These are phyloP conservation scores for Hyposmocoma kahamanoa DNA, from an alignment of 1,140 invertebrate genomes.

Conservation along the genomic window DNA sequence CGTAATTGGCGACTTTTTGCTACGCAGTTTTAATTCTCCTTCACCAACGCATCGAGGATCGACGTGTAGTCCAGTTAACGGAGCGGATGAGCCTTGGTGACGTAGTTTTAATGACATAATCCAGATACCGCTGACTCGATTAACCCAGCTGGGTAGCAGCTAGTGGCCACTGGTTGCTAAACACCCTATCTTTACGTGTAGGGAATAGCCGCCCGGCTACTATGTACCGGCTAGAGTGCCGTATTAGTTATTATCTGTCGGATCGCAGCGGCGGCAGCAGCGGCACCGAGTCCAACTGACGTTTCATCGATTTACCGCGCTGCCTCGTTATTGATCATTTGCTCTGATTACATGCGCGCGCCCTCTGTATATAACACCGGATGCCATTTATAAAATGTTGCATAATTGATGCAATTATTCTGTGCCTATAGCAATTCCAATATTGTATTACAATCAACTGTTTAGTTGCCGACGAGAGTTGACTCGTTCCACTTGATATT, in stretches of 20 bases:
- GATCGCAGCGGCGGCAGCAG: conserved; percentile 19
- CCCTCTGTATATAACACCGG: conserved; percentile 16
- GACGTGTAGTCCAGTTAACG: conserved; percentile 51
- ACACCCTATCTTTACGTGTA: conserved; percentile 47
- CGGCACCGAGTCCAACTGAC: conserved; percentile 19
- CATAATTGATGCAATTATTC: conserved; percentile 16
- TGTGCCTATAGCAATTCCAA: conserved; percentile 5
- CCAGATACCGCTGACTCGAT: conserved; percentile 60
- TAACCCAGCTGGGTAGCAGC: no score
- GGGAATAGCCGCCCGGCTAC: no score
- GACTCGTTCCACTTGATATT: conserved; percentile 1
- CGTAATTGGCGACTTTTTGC: conserved; percentile 2
- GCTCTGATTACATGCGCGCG: conserved; percentile 24
- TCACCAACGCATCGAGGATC: no score
- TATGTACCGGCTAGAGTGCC: conserved; percentile 13
- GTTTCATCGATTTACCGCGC: conserved; percentile 33
- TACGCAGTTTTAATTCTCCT: background rate
- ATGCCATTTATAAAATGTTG: conserved; percentile 23
- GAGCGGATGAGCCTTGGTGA: conserved; percentile 46
- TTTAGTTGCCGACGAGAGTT: background rate
- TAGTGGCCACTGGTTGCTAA: conserved; percentile 36
- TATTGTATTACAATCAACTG: conserved; percentile 7
- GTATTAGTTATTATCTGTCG: conserved; percentile 37
- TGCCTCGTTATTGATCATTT: conserved; percentile 36
- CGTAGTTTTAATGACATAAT: conserved; percentile 68